Percentiles rank a stretch among this genome's conserved stretches.
Evolutionary conservation across 2,113 vertebrate species (phyloP).

Genomic region (Patagioenas fasciata): DNA sequence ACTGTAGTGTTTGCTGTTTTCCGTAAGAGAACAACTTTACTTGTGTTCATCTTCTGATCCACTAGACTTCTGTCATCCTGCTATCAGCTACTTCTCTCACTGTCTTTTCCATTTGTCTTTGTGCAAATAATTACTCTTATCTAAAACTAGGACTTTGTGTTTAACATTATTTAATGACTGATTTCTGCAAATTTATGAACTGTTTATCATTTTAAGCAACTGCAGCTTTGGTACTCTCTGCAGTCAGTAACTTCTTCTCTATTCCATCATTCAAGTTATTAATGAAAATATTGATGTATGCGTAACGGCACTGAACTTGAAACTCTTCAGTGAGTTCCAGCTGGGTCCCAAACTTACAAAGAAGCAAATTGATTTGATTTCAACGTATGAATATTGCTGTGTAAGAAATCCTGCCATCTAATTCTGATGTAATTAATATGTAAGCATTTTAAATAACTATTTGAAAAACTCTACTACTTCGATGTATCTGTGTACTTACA

Average conservation of each 20-base stretch:
- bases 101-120: not conserved
- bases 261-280: not conserved
- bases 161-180: not conserved
- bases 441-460: not conserved
- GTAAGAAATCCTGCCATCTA: not conserved
- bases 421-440: not conserved
- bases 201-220: not conserved
- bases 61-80: not conserved
- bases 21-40: not conserved
- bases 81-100: not conserved
- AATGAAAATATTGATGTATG: not conserved
- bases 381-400: not conserved
- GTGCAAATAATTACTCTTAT: not conserved
- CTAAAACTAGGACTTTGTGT: not conserved
- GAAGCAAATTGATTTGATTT: not conserved
- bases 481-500: not conserved
- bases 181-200: not conserved
- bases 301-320: not conserved
- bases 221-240: not conserved
- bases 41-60: not conserved
- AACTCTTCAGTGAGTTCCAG: not conserved
- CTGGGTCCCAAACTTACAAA: not conserved
- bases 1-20: not conserved
- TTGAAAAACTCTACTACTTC: not conserved
- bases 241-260: not conserved